A percentile compares a stretch with the other conserved stretches of the same genome.
Conservation (phyloP, 2,797 vertebrate species). For the Cygnus olor region DNA sequence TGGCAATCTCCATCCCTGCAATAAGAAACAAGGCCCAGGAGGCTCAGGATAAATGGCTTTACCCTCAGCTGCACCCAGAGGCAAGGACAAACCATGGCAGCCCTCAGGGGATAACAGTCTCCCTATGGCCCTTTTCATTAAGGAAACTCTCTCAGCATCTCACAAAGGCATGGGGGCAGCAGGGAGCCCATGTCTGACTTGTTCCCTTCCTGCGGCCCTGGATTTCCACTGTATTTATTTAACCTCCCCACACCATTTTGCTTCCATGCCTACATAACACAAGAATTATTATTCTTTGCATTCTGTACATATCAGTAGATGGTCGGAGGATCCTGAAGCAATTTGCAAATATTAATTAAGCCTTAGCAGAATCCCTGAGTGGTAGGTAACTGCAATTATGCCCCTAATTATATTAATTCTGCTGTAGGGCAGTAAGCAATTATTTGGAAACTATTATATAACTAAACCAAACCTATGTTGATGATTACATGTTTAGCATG, state of each 20-base stretch:
- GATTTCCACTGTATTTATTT: background rate
- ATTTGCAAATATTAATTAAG: slow-evolving; percentile 59
- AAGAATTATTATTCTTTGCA: background rate
- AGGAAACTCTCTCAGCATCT: background rate
- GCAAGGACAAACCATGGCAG: background rate
- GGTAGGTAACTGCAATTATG: background rate
- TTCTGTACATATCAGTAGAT: rapidly evolving
- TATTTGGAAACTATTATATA: slow-evolving; percentile 22
- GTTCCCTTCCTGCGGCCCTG: background rate
- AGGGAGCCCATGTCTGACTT: background rate
- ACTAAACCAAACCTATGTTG: slow-evolving; percentile 32
- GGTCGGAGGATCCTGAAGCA: background rate
- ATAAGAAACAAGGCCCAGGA: rapidly evolving
- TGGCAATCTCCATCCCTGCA: background rate
- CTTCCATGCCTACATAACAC: background rate
- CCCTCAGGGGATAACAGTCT: background rate
- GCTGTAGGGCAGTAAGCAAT: slow-evolving; percentile 25
- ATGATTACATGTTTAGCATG: background rate
- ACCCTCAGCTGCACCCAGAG: too few relatives aligned
- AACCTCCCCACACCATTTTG: background rate
- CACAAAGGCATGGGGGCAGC: rapidly evolving
- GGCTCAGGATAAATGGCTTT: background rate
- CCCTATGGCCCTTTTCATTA: background rate
- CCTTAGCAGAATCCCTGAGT: background rate
- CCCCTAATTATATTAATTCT: slow-evolving; percentile 56